Evolutionary conservation across 2,888 invertebrate genomes (phyloP).

Genomic region (Ptilodon capucinus): DNA sequence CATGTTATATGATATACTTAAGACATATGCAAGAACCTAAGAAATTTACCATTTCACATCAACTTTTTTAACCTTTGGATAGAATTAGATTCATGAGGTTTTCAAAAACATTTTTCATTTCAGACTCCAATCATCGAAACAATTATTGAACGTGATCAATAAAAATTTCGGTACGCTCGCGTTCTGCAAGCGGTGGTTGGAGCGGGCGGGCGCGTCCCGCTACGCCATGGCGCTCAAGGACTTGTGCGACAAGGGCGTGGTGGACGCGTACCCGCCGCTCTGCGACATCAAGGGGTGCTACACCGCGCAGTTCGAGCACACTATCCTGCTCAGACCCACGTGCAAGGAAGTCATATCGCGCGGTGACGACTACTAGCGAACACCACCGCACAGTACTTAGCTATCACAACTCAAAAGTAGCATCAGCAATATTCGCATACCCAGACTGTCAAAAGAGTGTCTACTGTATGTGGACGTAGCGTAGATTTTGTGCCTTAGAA

Average conservation of each 20-base stretch:
- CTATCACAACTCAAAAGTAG: background rate
- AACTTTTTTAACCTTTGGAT: no score
- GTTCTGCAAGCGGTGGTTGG: conserved; percentile 99
- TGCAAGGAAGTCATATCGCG: conserved; percentile 99
- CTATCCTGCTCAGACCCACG: conserved; percentile 97
- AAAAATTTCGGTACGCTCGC: conserved; percentile 98
- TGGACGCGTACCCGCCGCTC: conserved; percentile 99
- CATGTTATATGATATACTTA: no score
- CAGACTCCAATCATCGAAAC: conserved; percentile 95
- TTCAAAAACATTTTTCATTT: conserved; percentile 24
- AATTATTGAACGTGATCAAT: conserved; percentile 95
- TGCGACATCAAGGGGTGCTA: conserved; percentile 99
- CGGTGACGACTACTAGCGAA: conserved; percentile 94
- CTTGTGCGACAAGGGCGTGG: conserved; percentile 97
- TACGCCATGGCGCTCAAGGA: conserved; percentile 99
- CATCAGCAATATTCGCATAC: background rate
- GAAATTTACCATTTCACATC: no score
- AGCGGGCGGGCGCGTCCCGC: conserved; percentile 97
- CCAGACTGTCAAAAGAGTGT: background rate
- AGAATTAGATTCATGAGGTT: no score
- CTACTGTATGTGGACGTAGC: background rate
- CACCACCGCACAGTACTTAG: background rate
- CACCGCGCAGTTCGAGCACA: conserved; percentile 99
- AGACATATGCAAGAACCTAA: no score
- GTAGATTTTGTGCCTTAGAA: background rate